Base-by-base conservation (phyloP, 2,888 invertebrate genomes). In the Drosophila atripex region DNA sequence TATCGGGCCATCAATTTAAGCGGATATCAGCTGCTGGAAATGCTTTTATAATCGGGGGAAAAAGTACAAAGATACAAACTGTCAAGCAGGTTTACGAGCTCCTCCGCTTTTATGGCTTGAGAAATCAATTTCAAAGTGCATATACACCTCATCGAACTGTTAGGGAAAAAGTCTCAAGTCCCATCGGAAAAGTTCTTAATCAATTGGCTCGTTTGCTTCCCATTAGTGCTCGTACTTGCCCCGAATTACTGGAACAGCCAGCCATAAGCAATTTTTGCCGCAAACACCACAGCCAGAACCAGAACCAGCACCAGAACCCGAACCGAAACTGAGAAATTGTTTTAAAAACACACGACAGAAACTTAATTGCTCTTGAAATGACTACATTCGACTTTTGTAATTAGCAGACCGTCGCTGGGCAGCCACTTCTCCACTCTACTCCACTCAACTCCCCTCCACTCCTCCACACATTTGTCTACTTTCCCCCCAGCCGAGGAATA, bases 341-440 rank as follows among this genome's bases (percentile, higher is more conserved):
- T 75, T 64, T 55, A 66, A 79, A 76, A 78, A 71, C 73, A 75
- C 86, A 83, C 77, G 87, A 80, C 85, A 84, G 87, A 82, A 88
- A 88, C 84, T 83, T 84, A 88, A 84, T 84, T 83, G 83, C 63
- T 80, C 73, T 78, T 84, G 83, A 88, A 84, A 84, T 88, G 83
- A 88, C 88, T 88, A 88, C 88, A 88, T 88, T 84, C 83, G 84
- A 88, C 83, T 84, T 88, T 83, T 77, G 79, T 84, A 84, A 84
- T 84, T 84, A 84, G 83, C 86, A 79, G 71, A 53, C 71, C 64
- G 78, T 70, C 80, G 73, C 46, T 54, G 68, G 46, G 35, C 55
- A 55, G 38, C 47, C 51, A 46, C 55, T 28, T 38, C 30, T 21
- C 25, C 30, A 23, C 21, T 28, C 21, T 4, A 23, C 21, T 23